phyloP scores from a whole-genome alignment of 2,888 invertebrate genomes.

The Stenchaetothrips biformis region DNA sequence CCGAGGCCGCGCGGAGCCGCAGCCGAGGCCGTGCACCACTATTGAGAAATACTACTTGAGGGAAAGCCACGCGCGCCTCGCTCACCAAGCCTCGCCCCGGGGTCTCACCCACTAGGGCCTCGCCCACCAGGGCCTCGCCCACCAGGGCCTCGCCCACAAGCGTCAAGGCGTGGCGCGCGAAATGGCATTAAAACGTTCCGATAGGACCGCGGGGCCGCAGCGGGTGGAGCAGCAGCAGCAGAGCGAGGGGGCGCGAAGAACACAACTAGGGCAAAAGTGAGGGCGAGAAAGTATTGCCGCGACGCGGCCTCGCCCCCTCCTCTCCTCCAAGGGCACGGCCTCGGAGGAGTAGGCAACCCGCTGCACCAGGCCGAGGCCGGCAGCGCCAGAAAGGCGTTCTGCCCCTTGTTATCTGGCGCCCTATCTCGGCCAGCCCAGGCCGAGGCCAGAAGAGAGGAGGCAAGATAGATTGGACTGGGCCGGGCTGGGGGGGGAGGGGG shows the following conservation, averaged over 20 bases:
- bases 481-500: background rate
- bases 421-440: background rate
- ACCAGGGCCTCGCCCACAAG: background rate
- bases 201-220: background rate
- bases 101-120: background rate
- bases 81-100: background rate
- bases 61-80: no score
- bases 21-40: background rate
- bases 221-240: background rate
- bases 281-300: no score
- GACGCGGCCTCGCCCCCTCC: no score
- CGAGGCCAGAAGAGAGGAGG: background rate
- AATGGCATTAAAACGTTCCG: constrained; percentile 6
- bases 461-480: background rate
- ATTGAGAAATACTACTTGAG: no score
- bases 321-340: background rate
- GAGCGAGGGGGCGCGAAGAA: background rate
- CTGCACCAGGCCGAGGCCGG: background rate
- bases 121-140: background rate
- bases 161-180: background rate
- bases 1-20: background rate
- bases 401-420: constrained; percentile 4
- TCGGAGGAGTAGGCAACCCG: background rate
- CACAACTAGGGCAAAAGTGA: no score
- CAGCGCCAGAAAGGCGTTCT: background rate